Base-by-base conservation (phyloP, 2,888 invertebrate genomes). In the Lasius platythorax region DNA sequence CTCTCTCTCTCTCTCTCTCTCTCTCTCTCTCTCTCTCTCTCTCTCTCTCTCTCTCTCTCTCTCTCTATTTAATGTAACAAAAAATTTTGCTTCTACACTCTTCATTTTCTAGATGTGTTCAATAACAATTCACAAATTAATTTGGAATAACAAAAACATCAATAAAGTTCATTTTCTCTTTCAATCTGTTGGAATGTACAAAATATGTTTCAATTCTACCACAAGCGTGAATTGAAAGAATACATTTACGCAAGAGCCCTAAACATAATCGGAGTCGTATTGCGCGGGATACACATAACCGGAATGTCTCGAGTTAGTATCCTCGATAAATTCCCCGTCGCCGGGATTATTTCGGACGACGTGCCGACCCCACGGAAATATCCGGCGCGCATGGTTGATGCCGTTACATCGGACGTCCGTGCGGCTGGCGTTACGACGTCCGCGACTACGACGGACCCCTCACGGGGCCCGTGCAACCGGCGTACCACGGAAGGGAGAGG, bases 321-420 rank as follows among this genome's bases (percentile, higher is more conserved):
- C 72, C 85, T 76, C 89, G 66, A 87, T 90, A 85, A 87, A 90
- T 88, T 89, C 84, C 73, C 76, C 73, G 83, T 73, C 87, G 86
- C 83, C 76, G 82, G 74, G 79, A 81, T 79, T 89, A 84, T 85
- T 85, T 82, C 85, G 66, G 74, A 85, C 85, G 74, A 85, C 85
- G 82, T 79, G 73, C 83, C 84, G 83, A 37, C 72, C 67, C 67
- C 53, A 72, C 87, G 88, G 84, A 88, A 89, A 89, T 89, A 90
- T 87, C 86, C 70, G 81, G 85, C 63, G 83, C 84, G 63, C 83
- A 87, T 82, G 86, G 85, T 75, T 30, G 53, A 82, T 75, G 73
- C 73, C 74, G 79, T 81, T 83, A 82, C 81, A 73, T 66, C 58
- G 83, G 53, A 58, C 79, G 85, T 82, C 78, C 76, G 46, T 81